phyloP scores from a whole-genome alignment of 2,888 invertebrate genomes.

The Exephanes ischioxanthus region DNA sequence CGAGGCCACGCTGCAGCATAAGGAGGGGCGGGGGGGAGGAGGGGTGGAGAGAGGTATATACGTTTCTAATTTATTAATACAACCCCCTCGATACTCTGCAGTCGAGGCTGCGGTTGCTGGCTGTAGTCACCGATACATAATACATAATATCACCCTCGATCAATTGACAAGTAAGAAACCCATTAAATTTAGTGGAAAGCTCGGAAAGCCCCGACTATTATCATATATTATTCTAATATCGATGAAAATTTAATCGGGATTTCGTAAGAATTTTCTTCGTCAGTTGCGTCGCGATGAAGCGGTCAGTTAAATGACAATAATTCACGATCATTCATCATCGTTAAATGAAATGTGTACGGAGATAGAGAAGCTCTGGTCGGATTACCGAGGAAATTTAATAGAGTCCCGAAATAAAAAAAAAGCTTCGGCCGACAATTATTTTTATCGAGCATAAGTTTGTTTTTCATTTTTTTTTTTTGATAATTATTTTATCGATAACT shows the following conservation, averaged over 20 bases:
- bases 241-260: constrained; percentile 1
- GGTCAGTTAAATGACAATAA: background rate
- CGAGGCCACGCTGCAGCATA: constrained; percentile 59
- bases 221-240: constrained; percentile 1
- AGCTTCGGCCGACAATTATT: too few species aligned
- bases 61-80: constrained; percentile 68
- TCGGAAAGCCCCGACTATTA: background rate
- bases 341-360: background rate
- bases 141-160: constrained; percentile 30
- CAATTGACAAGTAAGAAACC: constrained; percentile 6
- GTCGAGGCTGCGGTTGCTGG: constrained; percentile 28
- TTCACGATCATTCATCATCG: background rate
- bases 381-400: too few species aligned
- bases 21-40: background rate
- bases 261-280: background rate
- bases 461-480: too few species aligned
- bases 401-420: too few species aligned
- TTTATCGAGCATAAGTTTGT: too few species aligned
- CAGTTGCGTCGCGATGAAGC: background rate
- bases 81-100: constrained; percentile 18
- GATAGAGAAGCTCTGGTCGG: too few species aligned
- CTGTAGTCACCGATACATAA: constrained; percentile 31
- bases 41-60: constrained; percentile 15
- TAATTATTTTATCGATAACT: too few species aligned
- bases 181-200: background rate